Evolutionary conservation across 2,113 vertebrate species (phyloP).

Genomic region (human): GRCh38 chr17:65330501-65331000

Average conservation of each 20-base stretch:
- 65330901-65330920: neutral
- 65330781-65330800: fast-evolving
- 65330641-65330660: constrained; percentile 40
- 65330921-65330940: neutral
- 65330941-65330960: neutral
- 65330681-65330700: neutral
- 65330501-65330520: constrained; percentile 47
- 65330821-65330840: fast-evolving
- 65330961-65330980: neutral
- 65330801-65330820: fast-evolving
- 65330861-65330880: neutral
- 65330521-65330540: constrained; percentile 32
- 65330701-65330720: neutral
- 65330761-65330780: neutral
- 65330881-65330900: too few species aligned
- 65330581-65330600: constrained; percentile 69
- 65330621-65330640: constrained; percentile 53
- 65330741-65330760: neutral
- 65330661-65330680: neutral
- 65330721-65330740: neutral
- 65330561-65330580: constrained; percentile 65
- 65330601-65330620: constrained; percentile 59
- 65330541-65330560: constrained; percentile 28
- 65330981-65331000: neutral
- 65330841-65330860: fast-evolving